Percentiles rank a stretch among this genome's conserved stretches.
Evolutionary conservation across 2,888 invertebrate genomes (phyloP).

Genomic region (Cantharis rufa): DNA sequence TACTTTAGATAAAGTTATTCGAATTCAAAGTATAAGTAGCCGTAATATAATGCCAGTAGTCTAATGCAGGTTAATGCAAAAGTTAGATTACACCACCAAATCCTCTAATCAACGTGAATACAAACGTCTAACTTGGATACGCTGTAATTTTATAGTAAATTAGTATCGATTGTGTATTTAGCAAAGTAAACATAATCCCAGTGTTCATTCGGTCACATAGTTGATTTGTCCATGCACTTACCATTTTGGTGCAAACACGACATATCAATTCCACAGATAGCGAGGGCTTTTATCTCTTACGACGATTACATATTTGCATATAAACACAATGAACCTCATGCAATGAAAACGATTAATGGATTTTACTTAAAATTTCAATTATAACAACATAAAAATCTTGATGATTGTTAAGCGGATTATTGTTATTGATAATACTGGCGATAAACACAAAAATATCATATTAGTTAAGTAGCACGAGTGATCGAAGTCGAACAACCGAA

Average conservation of each 20-base stretch:
- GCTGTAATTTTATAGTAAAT: slow-evolving; percentile 43
- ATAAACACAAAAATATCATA: slow-evolving; percentile 26
- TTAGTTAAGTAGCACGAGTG: slow-evolving; percentile 22
- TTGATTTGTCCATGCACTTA: slow-evolving; percentile 52
- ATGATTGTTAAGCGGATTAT: background rate
- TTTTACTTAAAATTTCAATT: background rate
- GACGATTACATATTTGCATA: background rate
- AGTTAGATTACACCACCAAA: slow-evolving; percentile 18
- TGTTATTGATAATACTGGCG: slow-evolving; percentile 10
- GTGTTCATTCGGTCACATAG: slow-evolving; percentile 38
- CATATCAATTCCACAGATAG: slow-evolving; percentile 46
- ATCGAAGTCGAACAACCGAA: slow-evolving; percentile 23
- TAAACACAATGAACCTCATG: background rate
- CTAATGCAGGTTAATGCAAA: slow-evolving; percentile 3
- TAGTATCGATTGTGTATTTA: slow-evolving; percentile 49
- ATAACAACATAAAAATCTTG: background rate
- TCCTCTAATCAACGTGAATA: slow-evolving; percentile 29
- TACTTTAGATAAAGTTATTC: background rate
- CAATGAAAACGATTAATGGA: background rate
- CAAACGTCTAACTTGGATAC: slow-evolving; percentile 23
- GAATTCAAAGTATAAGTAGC: background rate
- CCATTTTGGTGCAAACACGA: slow-evolving; percentile 52
- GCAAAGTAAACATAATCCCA: slow-evolving; percentile 37
- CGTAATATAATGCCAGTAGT: background rate
- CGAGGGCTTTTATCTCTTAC: slow-evolving; percentile 14